These are phyloP conservation scores for Numenius arquata DNA, from an alignment of 2,113 vertebrate species.

Conservation along the genomic window DNA sequence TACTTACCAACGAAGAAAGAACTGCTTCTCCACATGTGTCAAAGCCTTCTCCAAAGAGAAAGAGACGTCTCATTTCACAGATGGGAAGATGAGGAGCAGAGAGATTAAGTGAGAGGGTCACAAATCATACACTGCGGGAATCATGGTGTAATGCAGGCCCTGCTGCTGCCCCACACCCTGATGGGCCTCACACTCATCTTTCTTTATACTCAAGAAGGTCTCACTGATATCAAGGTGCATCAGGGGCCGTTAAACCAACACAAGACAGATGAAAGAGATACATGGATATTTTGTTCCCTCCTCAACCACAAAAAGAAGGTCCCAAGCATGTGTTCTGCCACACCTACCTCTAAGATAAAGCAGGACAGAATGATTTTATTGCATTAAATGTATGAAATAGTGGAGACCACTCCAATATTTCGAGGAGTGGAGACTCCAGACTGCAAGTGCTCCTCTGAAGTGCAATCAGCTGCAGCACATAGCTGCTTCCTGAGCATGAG, in stretches of 20 bases:
- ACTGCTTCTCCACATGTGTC: neutral
- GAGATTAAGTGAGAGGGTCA: rapidly evolving
- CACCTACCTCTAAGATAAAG: neutral
- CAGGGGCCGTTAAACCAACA: neutral
- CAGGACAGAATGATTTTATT: neutral
- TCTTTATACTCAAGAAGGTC: neutral
- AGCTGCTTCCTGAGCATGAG: neutral
- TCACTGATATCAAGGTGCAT: neutral
- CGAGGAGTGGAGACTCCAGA: neutral
- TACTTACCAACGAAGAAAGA: neutral
- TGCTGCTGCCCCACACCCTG: neutral
- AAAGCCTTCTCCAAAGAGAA: neutral
- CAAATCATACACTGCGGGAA: neutral
- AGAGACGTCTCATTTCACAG: neutral
- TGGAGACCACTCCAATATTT: neutral
- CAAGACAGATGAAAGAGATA: neutral
- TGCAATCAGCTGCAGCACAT: neutral
- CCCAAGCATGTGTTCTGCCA: neutral
- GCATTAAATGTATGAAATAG: neutral
- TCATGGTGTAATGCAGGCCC: neutral
- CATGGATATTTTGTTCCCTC: neutral
- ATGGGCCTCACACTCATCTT: neutral
- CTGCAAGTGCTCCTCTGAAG: neutral
- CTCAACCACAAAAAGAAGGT: neutral
- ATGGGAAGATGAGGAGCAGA: neutral